Base-by-base conservation (phyloP, 2,888 invertebrate genomes). In the Trichopria drosophilae region DNA sequence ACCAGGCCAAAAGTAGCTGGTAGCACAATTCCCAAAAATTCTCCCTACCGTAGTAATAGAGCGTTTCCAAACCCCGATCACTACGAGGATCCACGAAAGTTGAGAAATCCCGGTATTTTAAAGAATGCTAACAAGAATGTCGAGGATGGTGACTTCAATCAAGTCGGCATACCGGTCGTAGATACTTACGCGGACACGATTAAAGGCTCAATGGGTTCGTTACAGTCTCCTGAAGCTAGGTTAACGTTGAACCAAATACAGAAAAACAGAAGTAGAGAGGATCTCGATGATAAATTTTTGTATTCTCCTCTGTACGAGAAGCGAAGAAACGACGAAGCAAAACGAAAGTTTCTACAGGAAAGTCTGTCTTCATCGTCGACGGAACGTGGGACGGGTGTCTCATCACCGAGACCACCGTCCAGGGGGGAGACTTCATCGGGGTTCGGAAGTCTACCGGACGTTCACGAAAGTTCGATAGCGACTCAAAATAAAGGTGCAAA, bases 111-210 rank as follows among this genome's bases (percentile, higher is more conserved):
- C 35, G 53, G 41, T n/a, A n/a, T n/a, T n/a, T n/a, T n/a, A 34
- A 39, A 44, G 6, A 51, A 53, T 39, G 54, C 54, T 36, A 45
- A 48, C 6, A 44, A 28, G 2, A 18, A 44, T 7, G 51, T 29
- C 18, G 23, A 50, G 0, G 63, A 65, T 15, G 66, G 65, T 0
- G 67, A 75, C 50, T 75, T 75, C 35, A 75, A 75, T 36, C 72
- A 75, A 62, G 55, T 75, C 36, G 75, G 75, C 3, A 72, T 75
- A 51, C 75, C 75, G 2, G 56, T 69, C 13, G 42, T 66, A 3
- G 55, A 65, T 9, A 41, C 45, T 39, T 49, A 57, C 28, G 47
- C 52, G 23, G 20, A 36, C 6, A 24, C 34, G 12, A 36, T 52
- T 3, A 47, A 36, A 7, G 44, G 26, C 18, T 55, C 58, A 6